These are phyloP conservation scores for Argya squamiceps DNA, from an alignment of 2,797 vertebrate species.

Conservation along the genomic window DNA sequence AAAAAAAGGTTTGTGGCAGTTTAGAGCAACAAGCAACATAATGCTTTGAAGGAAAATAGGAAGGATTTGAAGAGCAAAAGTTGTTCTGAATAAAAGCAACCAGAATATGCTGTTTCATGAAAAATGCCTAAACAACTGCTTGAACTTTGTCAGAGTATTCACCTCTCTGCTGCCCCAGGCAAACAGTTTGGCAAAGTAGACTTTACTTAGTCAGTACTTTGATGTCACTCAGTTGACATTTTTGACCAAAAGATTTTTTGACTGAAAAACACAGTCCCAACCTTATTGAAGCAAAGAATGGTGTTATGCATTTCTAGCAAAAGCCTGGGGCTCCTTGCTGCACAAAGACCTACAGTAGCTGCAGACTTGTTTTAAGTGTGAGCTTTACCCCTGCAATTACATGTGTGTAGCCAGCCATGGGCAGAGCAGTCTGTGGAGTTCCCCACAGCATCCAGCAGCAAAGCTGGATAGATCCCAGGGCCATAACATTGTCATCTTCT, in stretches of 20 bases:
- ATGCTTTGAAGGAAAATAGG: conserved; percentile 4
- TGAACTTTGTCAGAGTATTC: background rate
- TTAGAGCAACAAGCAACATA: background rate
- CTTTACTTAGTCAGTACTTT: conserved; percentile 11
- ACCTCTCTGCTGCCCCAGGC: background rate
- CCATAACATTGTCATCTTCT: background rate
- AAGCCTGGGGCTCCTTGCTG: background rate
- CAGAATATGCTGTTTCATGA: conserved; percentile 8
- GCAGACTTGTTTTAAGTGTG: background rate
- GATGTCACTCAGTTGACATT: background rate
- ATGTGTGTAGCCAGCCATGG: background rate
- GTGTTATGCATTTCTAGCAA: background rate
- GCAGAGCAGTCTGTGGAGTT: background rate
- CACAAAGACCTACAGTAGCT: background rate
- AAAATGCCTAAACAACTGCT: background rate
- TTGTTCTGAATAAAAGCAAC: background rate
- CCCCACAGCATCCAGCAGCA: background rate
- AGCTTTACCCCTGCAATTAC: background rate
- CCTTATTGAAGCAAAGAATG: background rate
- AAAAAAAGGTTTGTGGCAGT: background rate
- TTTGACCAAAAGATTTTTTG: background rate
- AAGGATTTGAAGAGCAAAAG: background rate
- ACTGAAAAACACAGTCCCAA: background rate
- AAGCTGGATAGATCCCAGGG: background rate
- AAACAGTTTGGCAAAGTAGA: background rate